Conservation (phyloP, 2,888 invertebrate genomes). For the Chrysolina haemoptera region DNA sequence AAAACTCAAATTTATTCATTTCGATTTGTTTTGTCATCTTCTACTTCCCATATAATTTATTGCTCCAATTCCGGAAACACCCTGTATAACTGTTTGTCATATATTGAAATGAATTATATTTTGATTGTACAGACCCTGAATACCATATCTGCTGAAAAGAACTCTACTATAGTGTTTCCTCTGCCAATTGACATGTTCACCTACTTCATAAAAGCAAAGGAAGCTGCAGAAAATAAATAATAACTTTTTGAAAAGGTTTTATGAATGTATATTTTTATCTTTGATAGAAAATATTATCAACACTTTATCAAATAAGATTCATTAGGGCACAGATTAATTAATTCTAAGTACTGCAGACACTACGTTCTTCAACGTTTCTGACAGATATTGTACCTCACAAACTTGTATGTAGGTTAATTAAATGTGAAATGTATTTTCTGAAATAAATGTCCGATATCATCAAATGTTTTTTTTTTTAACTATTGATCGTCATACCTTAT, state of each 20-base stretch:
- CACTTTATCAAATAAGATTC: background rate
- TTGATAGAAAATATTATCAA: background rate
- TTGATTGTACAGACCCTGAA: slow-evolving; percentile 84
- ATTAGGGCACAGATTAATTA: slow-evolving; percentile 10
- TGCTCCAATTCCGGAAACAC: no score
- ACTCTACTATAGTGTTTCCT: slow-evolving; percentile 98
- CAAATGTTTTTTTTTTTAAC: background rate
- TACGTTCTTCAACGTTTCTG: slow-evolving; percentile 21
- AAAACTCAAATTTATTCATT: no score
- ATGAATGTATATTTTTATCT: background rate
- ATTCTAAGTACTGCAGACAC: slow-evolving; percentile 16
- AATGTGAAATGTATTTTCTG: slow-evolving; percentile 45
- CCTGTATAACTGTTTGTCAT: background rate
- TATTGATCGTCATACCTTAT: no score
- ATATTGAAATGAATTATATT: slow-evolving; percentile 1
- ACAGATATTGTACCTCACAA: slow-evolving; percentile 31
- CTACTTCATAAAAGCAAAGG: slow-evolving; percentile 80
- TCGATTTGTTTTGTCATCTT: no score
- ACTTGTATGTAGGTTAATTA: slow-evolving; percentile 32
- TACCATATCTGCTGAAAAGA: slow-evolving; percentile 97
- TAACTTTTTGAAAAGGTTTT: background rate
- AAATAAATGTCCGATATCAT: slow-evolving; percentile 46
- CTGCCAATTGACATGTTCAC: slow-evolving; percentile 82
- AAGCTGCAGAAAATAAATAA: slow-evolving; percentile 45
- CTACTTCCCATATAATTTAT: no score